A percentile compares a stretch with the other conserved stretches of the same genome.
Conservation (phyloP, 2,113 vertebrate genomes). For the Leptobrachium leishanense region DNA sequence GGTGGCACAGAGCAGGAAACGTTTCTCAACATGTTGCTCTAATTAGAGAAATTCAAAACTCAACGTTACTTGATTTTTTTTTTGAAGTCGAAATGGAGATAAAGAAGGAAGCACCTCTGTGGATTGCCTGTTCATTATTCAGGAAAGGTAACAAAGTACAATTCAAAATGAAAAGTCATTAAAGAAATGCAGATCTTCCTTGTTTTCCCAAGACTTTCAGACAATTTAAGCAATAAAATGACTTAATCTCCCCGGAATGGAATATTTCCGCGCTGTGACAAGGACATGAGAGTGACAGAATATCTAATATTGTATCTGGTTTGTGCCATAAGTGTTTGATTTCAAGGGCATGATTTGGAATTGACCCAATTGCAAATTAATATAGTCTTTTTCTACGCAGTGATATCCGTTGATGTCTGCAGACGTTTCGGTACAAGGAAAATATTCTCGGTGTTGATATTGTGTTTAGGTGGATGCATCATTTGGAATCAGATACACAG, state of each 20-base stretch:
- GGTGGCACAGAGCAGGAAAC: constrained; percentile 44
- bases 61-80: constrained; percentile 37
- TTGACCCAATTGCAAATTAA: constrained; percentile 55
- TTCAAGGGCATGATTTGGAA: constrained; percentile 68
- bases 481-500: constrained; percentile 55
- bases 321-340: constrained; percentile 66
- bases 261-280: constrained; percentile 59
- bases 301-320: constrained; percentile 64
- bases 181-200: constrained; percentile 57
- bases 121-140: constrained; percentile 61
- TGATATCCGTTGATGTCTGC: constrained; percentile 63
- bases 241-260: constrained; percentile 64
- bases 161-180: constrained; percentile 66
- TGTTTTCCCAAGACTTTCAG: constrained; percentile 58
- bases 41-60: constrained; percentile 53
- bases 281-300: constrained; percentile 62
- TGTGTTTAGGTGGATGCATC: constrained; percentile 71
- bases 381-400: constrained; percentile 52
- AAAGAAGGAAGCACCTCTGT: constrained; percentile 53
- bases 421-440: constrained; percentile 64
- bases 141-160: constrained; percentile 50
- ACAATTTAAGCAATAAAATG: constrained; percentile 63
- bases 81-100: constrained; percentile 54
- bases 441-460: constrained; percentile 72
- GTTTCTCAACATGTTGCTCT: constrained; percentile 42